Conservation (phyloP, 2,797 vertebrate species). For the Enteromius anoplus region DNA sequence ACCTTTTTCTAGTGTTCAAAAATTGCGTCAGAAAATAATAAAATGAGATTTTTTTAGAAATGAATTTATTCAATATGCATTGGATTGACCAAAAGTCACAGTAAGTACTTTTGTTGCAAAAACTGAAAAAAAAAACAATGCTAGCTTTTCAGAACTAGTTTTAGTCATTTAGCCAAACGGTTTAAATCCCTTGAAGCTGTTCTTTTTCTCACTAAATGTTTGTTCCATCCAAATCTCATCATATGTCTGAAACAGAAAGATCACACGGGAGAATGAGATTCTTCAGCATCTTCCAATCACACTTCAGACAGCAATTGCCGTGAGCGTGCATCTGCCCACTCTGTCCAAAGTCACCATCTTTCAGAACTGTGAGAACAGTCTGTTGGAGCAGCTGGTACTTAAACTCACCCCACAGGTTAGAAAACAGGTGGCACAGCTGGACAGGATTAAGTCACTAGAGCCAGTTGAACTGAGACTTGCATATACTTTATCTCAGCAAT, state of each 20-base stretch:
- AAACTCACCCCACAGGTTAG: slow-evolving; percentile 87
- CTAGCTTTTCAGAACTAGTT: neutral
- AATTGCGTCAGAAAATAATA: neutral
- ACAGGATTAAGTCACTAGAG: neutral
- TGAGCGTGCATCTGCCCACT: slow-evolving; percentile 87
- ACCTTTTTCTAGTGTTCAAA: neutral
- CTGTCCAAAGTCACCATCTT: slow-evolving; percentile 93
- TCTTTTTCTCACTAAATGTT: neutral
- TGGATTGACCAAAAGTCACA: neutral
- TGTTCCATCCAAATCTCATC: neutral
- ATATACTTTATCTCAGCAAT: slow-evolving; percentile 2
- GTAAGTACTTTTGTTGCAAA: neutral
- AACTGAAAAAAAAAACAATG: neutral
- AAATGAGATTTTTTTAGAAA: neutral
- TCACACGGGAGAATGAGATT: slow-evolving; percentile 84
- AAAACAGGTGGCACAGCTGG: slow-evolving; percentile 29
- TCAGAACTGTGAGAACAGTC: slow-evolving; percentile 85
- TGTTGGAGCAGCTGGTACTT: slow-evolving; percentile 90
- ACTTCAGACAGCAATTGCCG: slow-evolving; percentile 85
- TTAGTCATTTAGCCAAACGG: neutral
- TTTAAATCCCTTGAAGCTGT: neutral
- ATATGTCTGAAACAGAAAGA: slow-evolving; percentile 74
- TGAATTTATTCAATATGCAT: neutral
- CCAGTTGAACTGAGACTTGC: neutral
- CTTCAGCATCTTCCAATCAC: slow-evolving; percentile 81